Base-by-base conservation (phyloP, 2,113 vertebrate species). In the Pipra filicauda region DNA sequence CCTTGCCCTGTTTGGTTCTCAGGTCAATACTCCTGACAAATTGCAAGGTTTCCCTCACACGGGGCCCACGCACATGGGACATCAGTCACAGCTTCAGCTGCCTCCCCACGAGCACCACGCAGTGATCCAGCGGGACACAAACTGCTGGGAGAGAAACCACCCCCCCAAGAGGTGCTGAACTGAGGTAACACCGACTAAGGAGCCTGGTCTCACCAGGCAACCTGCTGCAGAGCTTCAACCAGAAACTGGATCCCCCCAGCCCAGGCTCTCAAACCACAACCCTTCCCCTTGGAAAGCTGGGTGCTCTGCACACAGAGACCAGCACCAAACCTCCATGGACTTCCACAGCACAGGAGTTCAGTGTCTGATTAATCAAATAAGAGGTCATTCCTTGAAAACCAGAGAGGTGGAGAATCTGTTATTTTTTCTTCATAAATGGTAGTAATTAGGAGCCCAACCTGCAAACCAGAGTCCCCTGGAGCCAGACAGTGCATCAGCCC, bases 11-110 rank as follows among this genome's bases (percentile, higher is more conserved):
- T 67, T 90, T 51, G 74, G 28, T 71, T 88, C 85, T 59, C 74
- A 66, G 52, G 61, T 86, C 85, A 94, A 64, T 24, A n/a, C 19
- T 82, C 87, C 74, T 2, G 5, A 94, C 83, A 93, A 87, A 94
- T 87, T 95, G 75, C 44, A 49, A 20, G 31, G 43, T 67, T 85
- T 77, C 55, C 48, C 64, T 82, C 33, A 44, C 64, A n/a, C 0
- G 0, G 26, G 28, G 23, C 52, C 37, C 30, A 15, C 27, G 62
- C 52, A 52, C 30, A n/a, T 5, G 28, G 33, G 43, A 43, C 3
- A 0, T 28, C 6, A 23, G 46, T 64, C 23, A 67, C 14, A 10
- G 33, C 79, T 88, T 84, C 55, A 31, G 39, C 22, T 69, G 62
- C 81, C 70, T 54, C 24, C 49, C 21, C 28, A 41, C 2, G 1